These are phyloP conservation scores for Drosophila falleni DNA, from an alignment of 2,888 invertebrate species.

Conservation along the genomic window DNA sequence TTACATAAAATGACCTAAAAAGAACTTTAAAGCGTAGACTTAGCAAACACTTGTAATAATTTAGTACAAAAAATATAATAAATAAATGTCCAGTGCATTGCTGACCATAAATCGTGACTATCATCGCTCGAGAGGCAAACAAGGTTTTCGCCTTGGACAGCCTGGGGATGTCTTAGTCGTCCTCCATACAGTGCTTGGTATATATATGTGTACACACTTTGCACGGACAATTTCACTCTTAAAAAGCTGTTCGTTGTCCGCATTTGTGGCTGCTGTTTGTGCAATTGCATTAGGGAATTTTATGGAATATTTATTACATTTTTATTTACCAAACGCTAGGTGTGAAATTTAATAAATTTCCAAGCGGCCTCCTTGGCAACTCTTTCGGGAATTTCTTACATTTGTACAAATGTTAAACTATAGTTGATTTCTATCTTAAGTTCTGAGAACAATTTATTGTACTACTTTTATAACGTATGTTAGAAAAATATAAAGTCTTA, in stretches of 20 bases:
- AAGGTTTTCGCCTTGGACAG: constrained; percentile 32
- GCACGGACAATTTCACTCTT: constrained; percentile 36
- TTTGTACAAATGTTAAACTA: background rate
- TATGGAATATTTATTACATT: constrained; percentile 53
- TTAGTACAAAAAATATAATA: constrained; percentile 25
- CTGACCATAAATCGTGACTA: constrained; percentile 48
- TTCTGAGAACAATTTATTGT: constrained; percentile 1
- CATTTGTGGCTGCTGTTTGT: constrained; percentile 51
- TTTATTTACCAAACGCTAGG: constrained; percentile 47
- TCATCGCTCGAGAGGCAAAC: constrained; percentile 37
- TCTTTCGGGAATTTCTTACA: background rate
- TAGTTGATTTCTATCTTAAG: too few species aligned
- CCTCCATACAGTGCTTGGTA: constrained; percentile 1
- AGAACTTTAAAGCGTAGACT: background rate
- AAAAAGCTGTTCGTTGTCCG: constrained; percentile 40
- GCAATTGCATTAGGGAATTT: constrained; percentile 66
- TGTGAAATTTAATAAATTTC: constrained; percentile 48
- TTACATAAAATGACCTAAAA: background rate
- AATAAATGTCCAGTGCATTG: constrained; percentile 30
- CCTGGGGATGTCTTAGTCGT: constrained; percentile 6
- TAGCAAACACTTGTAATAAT: constrained; percentile 4
- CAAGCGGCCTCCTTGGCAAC: background rate
- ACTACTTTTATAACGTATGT: background rate
- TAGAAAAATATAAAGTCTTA: too few species aligned
- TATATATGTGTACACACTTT: constrained; percentile 9